Conservation (phyloP, 2,797 vertebrate genomes). For the Pteropus rufus region DNA sequence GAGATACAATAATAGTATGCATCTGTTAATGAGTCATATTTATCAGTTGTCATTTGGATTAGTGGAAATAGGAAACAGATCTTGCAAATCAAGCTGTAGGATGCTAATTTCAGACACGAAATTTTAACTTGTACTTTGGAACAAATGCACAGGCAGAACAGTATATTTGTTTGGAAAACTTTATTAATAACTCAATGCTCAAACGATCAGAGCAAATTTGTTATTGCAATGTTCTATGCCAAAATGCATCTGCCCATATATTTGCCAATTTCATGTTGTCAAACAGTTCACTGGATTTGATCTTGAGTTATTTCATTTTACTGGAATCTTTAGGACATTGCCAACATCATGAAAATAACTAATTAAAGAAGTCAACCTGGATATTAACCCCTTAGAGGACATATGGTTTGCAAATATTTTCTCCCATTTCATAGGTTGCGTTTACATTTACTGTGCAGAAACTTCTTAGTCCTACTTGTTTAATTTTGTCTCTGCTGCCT, state of each 20-base stretch:
- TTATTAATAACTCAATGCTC: constrained; percentile 40
- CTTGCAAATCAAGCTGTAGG: not conserved
- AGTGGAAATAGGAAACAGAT: not conserved
- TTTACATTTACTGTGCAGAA: not conserved
- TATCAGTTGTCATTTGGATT: not conserved
- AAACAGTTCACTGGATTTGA: constrained; percentile 8
- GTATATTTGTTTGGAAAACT: not conserved
- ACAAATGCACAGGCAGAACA: not conserved
- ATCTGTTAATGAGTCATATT: constrained; percentile 1
- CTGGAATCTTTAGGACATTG: not conserved
- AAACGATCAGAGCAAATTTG: not conserved
- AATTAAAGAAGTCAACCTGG: not conserved
- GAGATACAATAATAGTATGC: not conserved
- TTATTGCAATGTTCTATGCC: not conserved
- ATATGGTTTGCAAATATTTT: not conserved
- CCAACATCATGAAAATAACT: not conserved
- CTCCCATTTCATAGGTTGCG: not conserved
- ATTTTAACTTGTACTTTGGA: not conserved
- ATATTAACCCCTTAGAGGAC: not conserved
- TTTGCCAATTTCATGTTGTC: constrained; percentile 35
- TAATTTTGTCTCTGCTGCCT: not conserved
- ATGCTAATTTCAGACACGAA: constrained; percentile 12
- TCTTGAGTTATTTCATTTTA: constrained; percentile 12
- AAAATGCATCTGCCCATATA: not conserved
- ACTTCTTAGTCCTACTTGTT: not conserved